Evolutionary conservation across 2,797 vertebrate species (phyloP), one percentile per base, ranked within the genome.

Genomic region (Tamandua tetradactyla): DNA sequence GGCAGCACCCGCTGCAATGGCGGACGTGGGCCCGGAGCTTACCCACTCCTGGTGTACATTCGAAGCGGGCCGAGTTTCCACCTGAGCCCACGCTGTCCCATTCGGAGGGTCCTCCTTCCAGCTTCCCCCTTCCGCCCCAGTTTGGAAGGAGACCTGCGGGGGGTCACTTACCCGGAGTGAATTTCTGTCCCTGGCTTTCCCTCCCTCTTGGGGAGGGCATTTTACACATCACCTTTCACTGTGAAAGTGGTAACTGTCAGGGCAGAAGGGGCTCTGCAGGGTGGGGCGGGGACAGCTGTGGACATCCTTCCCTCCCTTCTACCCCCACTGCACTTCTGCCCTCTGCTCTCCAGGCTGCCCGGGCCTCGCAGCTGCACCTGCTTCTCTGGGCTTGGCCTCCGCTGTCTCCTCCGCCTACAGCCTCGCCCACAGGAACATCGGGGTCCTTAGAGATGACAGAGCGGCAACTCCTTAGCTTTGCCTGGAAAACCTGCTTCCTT

Each of bases 381-480:
- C 47, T 49, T 49, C 47, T 47, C 47, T 49, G 47, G 47, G 47
- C 47, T 49, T 49, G 47, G 12, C 44, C 7, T 47, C 44, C 12
- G 7, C 44, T 14, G 10, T 49, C 14, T 49, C 2, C 47, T 49
- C 14, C 9, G 47, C 10, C 47, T 49, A 47, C 9, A 49, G 47
- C 10, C 47, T 14, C 0, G 0, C 0, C 3, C 30, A 0, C 32
- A 1, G 52, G 37, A 40, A 44, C 5, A 10, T 37, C 64, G n/a
- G 52, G 52, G 37, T 7, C 71, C 10, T 5, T 7, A 10, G n/a
- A 23, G 69, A 69, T 40, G 64, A 32, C 7, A 1, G 30, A 37
- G 49, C 57, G 23, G 2, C 15, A 13, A 3, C 22, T 2, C 22
- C 49, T 75, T 32, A 14, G 3, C 15, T 44, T 44, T 92, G 37